Percentiles rank a stretch among this genome's conserved stretches.
phyloP scores from a whole-genome alignment of 2,797 vertebrate species.

The Mus minutoides region DNA sequence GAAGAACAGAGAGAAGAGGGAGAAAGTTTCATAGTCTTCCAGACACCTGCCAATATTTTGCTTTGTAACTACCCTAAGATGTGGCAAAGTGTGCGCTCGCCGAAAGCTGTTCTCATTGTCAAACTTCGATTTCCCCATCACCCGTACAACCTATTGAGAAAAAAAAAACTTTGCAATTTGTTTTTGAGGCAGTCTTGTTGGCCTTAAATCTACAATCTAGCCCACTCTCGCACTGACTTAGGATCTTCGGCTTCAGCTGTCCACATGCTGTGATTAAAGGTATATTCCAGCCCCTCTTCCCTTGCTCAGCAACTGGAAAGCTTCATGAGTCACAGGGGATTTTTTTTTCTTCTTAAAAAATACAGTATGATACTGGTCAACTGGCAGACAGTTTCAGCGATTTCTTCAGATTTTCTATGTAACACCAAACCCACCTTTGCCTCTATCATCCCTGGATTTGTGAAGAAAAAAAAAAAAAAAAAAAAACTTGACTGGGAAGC shows the following conservation, averaged over 20 bases:
- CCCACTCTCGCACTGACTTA: too few relatives aligned
- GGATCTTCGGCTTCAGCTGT: background rate
- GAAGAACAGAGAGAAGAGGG: background rate
- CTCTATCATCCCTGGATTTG: background rate
- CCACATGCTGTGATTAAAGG: background rate
- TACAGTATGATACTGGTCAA: background rate
- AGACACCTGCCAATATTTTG: background rate
- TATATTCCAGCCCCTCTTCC: too few relatives aligned
- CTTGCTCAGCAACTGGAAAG: background rate
- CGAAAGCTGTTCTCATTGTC: background rate
- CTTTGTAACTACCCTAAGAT: conserved; percentile 19
- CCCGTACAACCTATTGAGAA: background rate
- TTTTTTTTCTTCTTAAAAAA: background rate
- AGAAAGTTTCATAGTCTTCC: conserved; percentile 16
- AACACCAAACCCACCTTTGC: background rate
- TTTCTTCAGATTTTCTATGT: background rate
- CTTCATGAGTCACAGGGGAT: background rate
- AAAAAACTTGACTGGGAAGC: conserved; percentile 10
- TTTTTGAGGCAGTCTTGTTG: background rate
- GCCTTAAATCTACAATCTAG: background rate
- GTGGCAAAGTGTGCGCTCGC: background rate
- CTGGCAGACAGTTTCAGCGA: conserved; percentile 2
- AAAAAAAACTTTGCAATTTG: background rate
- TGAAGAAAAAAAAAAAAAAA: background rate
- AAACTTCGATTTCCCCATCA: background rate